Evolutionary conservation across 2,797 vertebrate genomes (phyloP).

Genomic region (Aldrovandia affinis): DNA sequence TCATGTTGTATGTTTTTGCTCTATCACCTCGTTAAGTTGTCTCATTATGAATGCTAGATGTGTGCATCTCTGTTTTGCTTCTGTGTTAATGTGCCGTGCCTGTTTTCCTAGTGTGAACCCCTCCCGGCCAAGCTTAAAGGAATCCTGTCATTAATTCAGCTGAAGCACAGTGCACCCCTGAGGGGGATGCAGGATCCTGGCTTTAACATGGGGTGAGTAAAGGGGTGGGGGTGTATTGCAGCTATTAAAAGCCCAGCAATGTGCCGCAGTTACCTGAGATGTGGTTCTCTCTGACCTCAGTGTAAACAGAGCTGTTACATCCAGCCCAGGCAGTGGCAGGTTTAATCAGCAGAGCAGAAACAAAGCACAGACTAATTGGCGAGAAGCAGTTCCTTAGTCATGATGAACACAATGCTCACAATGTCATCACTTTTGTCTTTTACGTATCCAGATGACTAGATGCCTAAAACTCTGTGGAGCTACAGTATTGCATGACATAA

Average conservation of each 20-base stretch:
- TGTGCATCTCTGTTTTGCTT: background rate
- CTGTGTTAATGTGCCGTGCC: background rate
- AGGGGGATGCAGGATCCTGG: background rate
- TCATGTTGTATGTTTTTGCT: background rate
- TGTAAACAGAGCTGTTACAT: background rate
- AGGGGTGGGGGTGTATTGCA: background rate
- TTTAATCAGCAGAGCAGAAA: background rate
- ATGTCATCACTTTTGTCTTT: background rate
- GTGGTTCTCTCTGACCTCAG: background rate
- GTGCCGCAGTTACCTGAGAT: background rate
- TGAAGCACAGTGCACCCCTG: background rate
- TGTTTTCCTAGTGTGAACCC: background rate
- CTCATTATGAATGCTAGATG: background rate
- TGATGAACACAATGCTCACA: background rate
- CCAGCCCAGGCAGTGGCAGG: too few species aligned
- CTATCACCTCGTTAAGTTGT: background rate
- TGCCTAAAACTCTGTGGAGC: background rate
- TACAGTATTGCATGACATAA: background rate
- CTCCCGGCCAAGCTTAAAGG: background rate
- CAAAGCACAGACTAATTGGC: background rate
- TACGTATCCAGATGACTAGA: background rate
- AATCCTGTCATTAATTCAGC: slow-evolving; percentile 8
- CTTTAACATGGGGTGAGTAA: background rate
- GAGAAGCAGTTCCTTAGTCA: background rate
- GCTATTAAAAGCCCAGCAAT: background rate